Evolutionary conservation across 2,888 invertebrate species (phyloP).

Genomic region (Anaspis maculata): DNA sequence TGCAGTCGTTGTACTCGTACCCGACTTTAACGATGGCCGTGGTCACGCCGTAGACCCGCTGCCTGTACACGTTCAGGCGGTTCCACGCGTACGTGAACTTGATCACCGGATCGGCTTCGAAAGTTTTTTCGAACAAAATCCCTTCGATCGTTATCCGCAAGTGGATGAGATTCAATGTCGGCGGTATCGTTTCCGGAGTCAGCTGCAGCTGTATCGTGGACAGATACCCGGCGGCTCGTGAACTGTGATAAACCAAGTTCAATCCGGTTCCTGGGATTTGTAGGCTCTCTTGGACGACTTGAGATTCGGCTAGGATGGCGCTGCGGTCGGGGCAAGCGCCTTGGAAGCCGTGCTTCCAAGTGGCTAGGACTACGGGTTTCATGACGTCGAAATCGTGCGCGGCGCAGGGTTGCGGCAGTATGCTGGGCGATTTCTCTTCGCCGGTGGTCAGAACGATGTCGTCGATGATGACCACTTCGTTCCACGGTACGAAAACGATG

Average conservation of each 20-base stretch:
- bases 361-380: slow-evolving; percentile 88
- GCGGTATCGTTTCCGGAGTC: slow-evolving; percentile 76
- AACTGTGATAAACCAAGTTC: slow-evolving; percentile 95
- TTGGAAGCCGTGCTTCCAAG: slow-evolving; percentile 92
- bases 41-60: slow-evolving; percentile 93
- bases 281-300: slow-evolving; percentile 91
- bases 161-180: slow-evolving; percentile 78
- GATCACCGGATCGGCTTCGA: slow-evolving; percentile 94
- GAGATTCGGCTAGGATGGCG: slow-evolving; percentile 82
- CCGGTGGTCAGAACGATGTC: slow-evolving; percentile 77
- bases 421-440: slow-evolving; percentile 63
- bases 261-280: slow-evolving; percentile 90
- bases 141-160: slow-evolving; percentile 91
- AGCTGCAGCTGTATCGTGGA: slow-evolving; percentile 88
- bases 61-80: slow-evolving; percentile 88
- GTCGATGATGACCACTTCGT: slow-evolving; percentile 93
- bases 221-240: slow-evolving; percentile 85
- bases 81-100: slow-evolving; percentile 99
- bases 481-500: slow-evolving; percentile 93
- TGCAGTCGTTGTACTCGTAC: slow-evolving; percentile 90
- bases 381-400: slow-evolving; percentile 87
- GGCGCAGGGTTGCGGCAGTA: slow-evolving; percentile 69
- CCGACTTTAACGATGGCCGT: slow-evolving; percentile 93
- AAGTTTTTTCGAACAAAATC: slow-evolving; percentile 82
- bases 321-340: slow-evolving; percentile 91